These are phyloP conservation scores for Lasiurus borealis DNA, from an alignment of 2,113 vertebrate genomes.

Conservation along the genomic window DNA sequence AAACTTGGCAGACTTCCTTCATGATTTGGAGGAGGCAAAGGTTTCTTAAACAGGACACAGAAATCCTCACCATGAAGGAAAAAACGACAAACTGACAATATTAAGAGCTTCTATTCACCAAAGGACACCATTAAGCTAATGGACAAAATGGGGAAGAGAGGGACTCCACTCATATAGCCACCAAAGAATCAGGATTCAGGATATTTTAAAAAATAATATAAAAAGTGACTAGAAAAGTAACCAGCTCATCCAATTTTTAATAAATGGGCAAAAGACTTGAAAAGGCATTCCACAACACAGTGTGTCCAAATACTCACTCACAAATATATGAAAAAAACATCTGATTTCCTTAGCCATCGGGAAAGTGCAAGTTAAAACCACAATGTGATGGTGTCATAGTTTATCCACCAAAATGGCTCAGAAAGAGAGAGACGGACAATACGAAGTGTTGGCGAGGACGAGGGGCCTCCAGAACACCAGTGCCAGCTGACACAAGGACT, in stretches of 20 bases:
- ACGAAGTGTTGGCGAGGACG: accelerated
- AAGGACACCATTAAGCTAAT: neutral
- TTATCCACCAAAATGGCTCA: neutral
- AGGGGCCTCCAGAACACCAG: neutral
- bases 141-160: neutral
- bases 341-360: neutral
- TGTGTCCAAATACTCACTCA: neutral
- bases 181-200: neutral
- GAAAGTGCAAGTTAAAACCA: neutral
- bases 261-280: neutral
- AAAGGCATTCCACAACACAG: neutral
- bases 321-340: neutral
- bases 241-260: neutral
- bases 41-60: neutral
- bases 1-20: neutral
- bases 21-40: neutral
- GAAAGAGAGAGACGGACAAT: neutral
- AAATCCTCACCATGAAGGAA: neutral
- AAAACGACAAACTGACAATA: accelerated
- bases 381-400: accelerated
- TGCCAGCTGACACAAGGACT: accelerated
- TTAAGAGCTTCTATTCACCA: neutral
- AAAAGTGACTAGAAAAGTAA: neutral
- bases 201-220: neutral
- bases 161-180: accelerated